Evolutionary conservation across 1,140 invertebrate genomes (phyloP).

Genomic region (Palaemon carinicauda): DNA sequence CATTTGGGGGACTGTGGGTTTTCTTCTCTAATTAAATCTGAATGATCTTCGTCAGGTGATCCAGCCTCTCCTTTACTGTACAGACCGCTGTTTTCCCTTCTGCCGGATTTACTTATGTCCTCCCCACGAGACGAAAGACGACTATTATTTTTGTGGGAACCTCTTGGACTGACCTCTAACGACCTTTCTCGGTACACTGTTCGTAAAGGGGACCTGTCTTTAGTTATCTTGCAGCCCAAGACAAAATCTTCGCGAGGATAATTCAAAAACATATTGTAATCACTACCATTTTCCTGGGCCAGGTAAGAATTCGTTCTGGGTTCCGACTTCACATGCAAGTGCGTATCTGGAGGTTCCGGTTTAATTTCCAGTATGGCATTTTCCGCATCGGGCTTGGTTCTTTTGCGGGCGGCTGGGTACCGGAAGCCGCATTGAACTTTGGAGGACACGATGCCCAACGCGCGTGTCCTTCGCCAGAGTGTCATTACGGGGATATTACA

Average conservation of each 20-base stretch:
- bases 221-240: not conserved
- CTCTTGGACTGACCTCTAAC: too few relatives aligned
- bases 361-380: not conserved
- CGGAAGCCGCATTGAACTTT: constrained; percentile 53
- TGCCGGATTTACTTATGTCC: constrained; percentile 8
- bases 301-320: too few relatives aligned
- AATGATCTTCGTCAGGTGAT: not conserved
- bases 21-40: not conserved
- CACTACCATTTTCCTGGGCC: too few relatives aligned
- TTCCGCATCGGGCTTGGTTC: constrained; percentile 45
- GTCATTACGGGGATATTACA: constrained; percentile 62
- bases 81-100: constrained; percentile 39
- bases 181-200: not conserved
- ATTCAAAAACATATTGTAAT: too few relatives aligned
- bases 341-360: too few relatives aligned
- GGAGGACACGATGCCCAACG: constrained; percentile 59
- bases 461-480: constrained; percentile 60
- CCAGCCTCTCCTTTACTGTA: not conserved
- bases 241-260: not conserved
- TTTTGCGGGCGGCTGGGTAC: constrained; percentile 38
- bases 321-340: too few relatives aligned
- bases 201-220: not conserved
- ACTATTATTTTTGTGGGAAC: not conserved
- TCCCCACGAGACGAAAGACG: not conserved
- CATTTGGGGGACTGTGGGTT: not conserved